Base-by-base conservation (phyloP, 2,797 vertebrate species). In the Phoeniculus purpureus region DNA sequence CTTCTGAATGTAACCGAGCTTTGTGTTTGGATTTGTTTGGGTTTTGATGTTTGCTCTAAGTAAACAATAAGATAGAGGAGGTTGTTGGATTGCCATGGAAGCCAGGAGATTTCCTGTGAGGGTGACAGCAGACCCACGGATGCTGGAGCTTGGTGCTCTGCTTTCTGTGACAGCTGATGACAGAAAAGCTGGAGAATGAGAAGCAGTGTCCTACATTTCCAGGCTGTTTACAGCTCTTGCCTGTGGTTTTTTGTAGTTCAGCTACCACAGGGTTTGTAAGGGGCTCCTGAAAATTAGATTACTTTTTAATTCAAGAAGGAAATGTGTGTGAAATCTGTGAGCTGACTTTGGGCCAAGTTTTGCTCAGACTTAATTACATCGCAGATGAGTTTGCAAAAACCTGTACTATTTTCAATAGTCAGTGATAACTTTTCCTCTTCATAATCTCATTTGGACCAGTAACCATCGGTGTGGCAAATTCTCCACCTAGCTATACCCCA, bases 261-360 rank as follows among this genome's bases (percentile, higher is more conserved):
- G 15, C 54, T 76, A 47, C 26, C 22, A 77, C 14, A 31, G 62
- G 32, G 11, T 34, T 89, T 75, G 59, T 23, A 67, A 67, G 5
- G 27, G 58, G 37, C 22, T 68, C 37, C n/a, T 74, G n/a, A 82
- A 91, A 90, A 73, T 34, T 10, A 37, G 18, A 15, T 75, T 58
- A 16, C 61, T 58, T 78, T 87, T 73, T 51, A 79, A 47, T 51
- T 73, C 12, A 54, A 55, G 48, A 61, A 37, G 32, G 67, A 71
- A 83, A 75, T 6, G 2, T 0, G 0, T 2, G 1, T 32, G 21
- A 81, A 85, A 75, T 34, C 43, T 0, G 4, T 15, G 26, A 68
- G 15, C 12, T 59, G 48, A 50, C 15, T 75, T 83, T 7, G 27
- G n/a, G 34, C 4, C 19, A 52, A 29, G 45, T 66, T 91, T 72